Conservation (phyloP, 1,140 invertebrate species). For the Macrocentrus cingulum region DNA sequence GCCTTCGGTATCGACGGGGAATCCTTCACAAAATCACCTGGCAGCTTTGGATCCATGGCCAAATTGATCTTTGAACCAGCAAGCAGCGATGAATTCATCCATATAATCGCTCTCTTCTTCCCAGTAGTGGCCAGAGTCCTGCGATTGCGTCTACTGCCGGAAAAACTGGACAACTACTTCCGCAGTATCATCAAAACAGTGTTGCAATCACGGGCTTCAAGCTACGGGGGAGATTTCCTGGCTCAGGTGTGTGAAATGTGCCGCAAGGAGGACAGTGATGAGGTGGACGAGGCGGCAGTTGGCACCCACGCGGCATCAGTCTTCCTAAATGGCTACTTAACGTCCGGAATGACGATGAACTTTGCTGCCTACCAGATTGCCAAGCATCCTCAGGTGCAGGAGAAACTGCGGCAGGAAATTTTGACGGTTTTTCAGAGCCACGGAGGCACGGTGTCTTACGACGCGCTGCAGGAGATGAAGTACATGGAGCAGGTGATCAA, state of each 20-base stretch:
- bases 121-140: constrained; percentile 7
- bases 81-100: not conserved
- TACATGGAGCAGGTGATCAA: constrained; percentile 62
- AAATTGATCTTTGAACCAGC: constrained; percentile 30
- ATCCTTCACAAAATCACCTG: constrained; percentile 29
- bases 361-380: constrained; percentile 41
- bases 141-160: constrained; percentile 13
- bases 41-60: constrained; percentile 31
- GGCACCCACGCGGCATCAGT: constrained; percentile 37
- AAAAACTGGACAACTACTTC: constrained; percentile 24
- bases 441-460: constrained; percentile 61
- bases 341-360: constrained; percentile 52
- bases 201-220: constrained; percentile 5
- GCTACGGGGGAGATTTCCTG: not conserved
- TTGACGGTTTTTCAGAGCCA: constrained; percentile 51
- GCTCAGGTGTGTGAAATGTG: constrained; percentile 28
- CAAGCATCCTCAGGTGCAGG: constrained; percentile 53
- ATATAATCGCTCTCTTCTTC: constrained; percentile 4
- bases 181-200: constrained; percentile 20
- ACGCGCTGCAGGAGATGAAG: constrained; percentile 60
- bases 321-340: constrained; percentile 58
- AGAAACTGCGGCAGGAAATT: constrained; percentile 56
- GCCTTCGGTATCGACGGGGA: constrained; percentile 53
- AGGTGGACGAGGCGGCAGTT: constrained; percentile 27
- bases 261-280: constrained; percentile 28